These are phyloP conservation scores for Latrodectus hesperus DNA, from an alignment of 2,888 invertebrate genomes.

Conservation along the genomic window DNA sequence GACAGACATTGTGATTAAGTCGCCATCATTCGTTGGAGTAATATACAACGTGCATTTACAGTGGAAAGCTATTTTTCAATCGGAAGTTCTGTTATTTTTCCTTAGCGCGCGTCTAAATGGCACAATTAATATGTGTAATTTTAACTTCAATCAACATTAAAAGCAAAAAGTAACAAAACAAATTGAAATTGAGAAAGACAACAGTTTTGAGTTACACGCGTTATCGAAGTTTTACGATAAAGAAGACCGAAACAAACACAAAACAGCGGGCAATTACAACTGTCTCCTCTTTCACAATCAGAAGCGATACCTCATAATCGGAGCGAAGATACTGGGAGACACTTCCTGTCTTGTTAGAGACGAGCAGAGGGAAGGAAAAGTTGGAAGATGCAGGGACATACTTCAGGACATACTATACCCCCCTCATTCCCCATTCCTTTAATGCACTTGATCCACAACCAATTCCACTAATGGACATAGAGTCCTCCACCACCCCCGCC, in stretches of 20 bases:
- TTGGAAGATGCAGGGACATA: neutral
- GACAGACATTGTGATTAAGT: too few species aligned
- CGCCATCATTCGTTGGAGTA: too few species aligned
- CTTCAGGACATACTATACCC: neutral
- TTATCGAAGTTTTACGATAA: neutral
- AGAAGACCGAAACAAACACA: neutral
- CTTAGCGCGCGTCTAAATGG: too few species aligned
- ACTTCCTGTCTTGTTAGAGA: neutral
- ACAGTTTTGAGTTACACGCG: too few species aligned
- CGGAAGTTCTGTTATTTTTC: too few species aligned
- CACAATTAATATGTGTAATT: too few species aligned
- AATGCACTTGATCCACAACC: constrained; percentile 41
- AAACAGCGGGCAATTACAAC: neutral
- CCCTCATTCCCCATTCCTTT: constrained; percentile 24
- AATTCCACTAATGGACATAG: constrained; percentile 31
- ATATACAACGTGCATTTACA: too few species aligned
- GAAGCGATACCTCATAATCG: neutral
- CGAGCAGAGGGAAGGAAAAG: neutral
- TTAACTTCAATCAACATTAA: too few species aligned
- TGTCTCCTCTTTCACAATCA: neutral
- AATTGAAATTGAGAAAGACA: too few species aligned
- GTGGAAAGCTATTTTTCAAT: too few species aligned
- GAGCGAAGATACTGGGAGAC: neutral
- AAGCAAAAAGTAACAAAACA: too few species aligned
- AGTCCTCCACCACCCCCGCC: neutral